phyloP scores from a whole-genome alignment of 2,113 vertebrate species.

The Urocolius indicus region DNA sequence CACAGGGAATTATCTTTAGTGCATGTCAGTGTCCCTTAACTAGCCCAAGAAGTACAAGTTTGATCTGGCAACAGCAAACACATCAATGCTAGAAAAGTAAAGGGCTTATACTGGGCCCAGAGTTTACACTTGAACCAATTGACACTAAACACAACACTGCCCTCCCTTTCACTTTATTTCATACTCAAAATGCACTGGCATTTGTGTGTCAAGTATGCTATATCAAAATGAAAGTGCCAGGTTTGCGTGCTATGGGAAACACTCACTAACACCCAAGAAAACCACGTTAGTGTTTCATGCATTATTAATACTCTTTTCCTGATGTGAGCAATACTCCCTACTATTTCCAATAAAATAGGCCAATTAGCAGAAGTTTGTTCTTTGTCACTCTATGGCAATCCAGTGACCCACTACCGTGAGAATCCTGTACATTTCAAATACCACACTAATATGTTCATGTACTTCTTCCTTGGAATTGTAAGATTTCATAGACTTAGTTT shows the following conservation, averaged over 20 bases:
- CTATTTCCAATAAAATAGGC: not conserved
- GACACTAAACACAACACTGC: not conserved
- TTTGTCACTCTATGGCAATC: not conserved
- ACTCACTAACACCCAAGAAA: not conserved
- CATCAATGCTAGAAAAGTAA: not conserved
- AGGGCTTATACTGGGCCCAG: not conserved
- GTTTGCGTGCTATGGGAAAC: not conserved
- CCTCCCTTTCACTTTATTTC: not conserved
- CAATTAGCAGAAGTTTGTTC: not conserved
- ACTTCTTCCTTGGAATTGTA: not conserved
- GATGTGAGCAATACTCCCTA: not conserved
- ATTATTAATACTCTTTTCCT: not conserved
- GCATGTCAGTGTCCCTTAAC: not conserved
- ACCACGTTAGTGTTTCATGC: not conserved
- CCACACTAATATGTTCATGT: not conserved
- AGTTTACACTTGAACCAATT: not conserved
- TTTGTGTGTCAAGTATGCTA: not conserved
- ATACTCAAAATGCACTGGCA: not conserved
- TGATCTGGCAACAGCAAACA: not conserved
- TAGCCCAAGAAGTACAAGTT: not conserved
- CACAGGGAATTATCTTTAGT: not conserved
- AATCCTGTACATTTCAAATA: not conserved
- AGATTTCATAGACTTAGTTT: too few relatives aligned
- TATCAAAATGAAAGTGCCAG: not conserved
- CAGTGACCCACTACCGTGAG: not conserved